Percentiles rank a stretch among this genome's conserved stretches.
Conservation (phyloP, 1,140 invertebrate species). For the Bactericera cockerelli region DNA sequence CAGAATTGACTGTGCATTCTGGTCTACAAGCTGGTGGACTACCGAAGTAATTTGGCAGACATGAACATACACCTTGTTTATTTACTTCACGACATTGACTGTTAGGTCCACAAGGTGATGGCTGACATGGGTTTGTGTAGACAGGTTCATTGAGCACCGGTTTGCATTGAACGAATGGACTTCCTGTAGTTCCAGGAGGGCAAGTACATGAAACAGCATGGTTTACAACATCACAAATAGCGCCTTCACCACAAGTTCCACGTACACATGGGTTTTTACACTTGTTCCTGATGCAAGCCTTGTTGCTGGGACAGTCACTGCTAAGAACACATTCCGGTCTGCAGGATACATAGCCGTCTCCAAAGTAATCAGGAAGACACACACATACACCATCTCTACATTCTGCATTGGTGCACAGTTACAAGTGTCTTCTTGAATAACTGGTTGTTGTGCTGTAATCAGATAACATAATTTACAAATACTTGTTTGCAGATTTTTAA, state of each 20-base stretch:
- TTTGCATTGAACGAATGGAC: conserved; percentile 34
- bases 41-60: conserved; percentile 49
- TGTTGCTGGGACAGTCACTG: conserved; percentile 58
- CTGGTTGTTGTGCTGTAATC: conserved; percentile 18
- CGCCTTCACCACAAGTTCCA: conserved; percentile 43
- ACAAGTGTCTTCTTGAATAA: conserved; percentile 44
- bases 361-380: conserved; percentile 56
- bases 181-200: conserved; percentile 34
- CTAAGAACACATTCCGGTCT: conserved; percentile 70
- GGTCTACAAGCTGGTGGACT: conserved; percentile 54
- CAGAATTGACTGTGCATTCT: conserved; percentile 51
- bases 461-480: too few relatives aligned
- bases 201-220: conserved; percentile 40
- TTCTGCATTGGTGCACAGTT: conserved; percentile 54
- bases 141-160: conserved; percentile 33
- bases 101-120: conserved; percentile 52
- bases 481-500: too few relatives aligned
- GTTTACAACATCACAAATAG: conserved; percentile 34
- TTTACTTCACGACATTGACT: conserved; percentile 50
- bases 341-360: conserved; percentile 47
- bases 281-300: conserved; percentile 58
- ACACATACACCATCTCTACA: conserved; percentile 57
- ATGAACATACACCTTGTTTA: conserved; percentile 50
- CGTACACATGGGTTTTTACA: conserved; percentile 56
- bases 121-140: conserved; percentile 24